Evolutionary conservation across 2,113 vertebrate species (phyloP), one percentile per base, ranked within the genome.

Genomic region (Trochalopteron elliotii): DNA sequence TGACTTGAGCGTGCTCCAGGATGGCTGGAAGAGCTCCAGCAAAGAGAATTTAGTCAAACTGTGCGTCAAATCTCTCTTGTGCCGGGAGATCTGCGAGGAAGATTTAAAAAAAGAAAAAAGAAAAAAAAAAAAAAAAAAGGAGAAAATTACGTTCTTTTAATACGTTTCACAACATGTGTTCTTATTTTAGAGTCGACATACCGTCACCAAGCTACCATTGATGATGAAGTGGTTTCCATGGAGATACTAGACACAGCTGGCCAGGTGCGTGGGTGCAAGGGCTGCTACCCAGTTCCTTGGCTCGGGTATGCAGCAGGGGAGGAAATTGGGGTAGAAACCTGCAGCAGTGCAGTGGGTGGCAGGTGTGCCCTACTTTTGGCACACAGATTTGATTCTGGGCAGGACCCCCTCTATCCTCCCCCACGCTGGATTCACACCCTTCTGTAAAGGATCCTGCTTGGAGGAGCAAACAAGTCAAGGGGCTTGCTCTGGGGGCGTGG

Each of bases 181-280:
- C 93, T 94, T 94, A 59, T 95, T 84, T 87, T 90, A 99, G 99
- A 99, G 97, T 99, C 99, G 87, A 99, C 99, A 3, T 99, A 99
- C 94, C 98, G 99, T 83, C 99, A 99, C 96, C 99, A 99, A 94
- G 99, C 99, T 89, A 99, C 98, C 70, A 99, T 99, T 30, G 99
- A 99, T 27, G 99, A 99, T 95, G 99, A 99, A 96, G 97, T 98
- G 25, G 99, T 99, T 96, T 98, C 98, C 97, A 99, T 99, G 99
- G 99, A 99, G 97, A 99, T 99, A 70, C 98, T 99, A 70, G 99
- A 99, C 96, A 99, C 99, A 35, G 99, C 99, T 72, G 99, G 99
- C 52, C 99, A 99, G 99, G 99, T 99, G 95, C 97, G 98, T 97
- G 94, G 83, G 85, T 86, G 37, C 33, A 1, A 17, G 24, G 74